Conservation (phyloP, 2,888 invertebrate species). For the Selenia dentaria region DNA sequence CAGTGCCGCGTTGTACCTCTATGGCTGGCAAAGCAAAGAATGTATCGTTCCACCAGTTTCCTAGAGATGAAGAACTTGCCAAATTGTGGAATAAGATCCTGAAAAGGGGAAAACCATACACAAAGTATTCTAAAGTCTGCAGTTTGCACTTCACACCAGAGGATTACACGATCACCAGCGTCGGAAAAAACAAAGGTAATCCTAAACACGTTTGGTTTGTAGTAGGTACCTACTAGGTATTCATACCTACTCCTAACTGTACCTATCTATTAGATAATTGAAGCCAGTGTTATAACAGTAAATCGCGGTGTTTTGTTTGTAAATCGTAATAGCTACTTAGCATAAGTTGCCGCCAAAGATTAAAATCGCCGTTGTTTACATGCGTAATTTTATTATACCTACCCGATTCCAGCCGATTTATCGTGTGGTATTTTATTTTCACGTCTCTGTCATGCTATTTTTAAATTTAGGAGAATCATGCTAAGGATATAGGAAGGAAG, state of each 20-base stretch:
- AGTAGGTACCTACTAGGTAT: conserved; percentile 20
- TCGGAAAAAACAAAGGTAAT: conserved; percentile 77
- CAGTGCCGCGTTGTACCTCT: conserved; percentile 79
- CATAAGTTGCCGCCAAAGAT: background rate
- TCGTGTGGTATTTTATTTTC: background rate
- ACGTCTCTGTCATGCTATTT: too few species aligned
- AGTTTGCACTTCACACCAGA: conserved; percentile 75
- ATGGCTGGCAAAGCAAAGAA: conserved; percentile 81
- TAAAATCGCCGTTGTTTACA: background rate
- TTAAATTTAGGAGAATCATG: too few species aligned
- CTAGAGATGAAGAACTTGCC: conserved; percentile 71
- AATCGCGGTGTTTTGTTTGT: conserved; percentile 9
- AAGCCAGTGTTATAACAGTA: background rate
- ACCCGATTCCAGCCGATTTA: too few species aligned
- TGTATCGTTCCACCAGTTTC: conserved; percentile 79
- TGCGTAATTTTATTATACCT: background rate
- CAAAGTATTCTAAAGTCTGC: conserved; percentile 81
- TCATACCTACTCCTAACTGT: conserved; percentile 17
- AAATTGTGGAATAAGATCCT: conserved; percentile 74
- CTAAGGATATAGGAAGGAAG: too few species aligned
- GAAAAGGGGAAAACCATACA: conserved; percentile 78
- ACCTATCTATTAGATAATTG: conserved; percentile 13
- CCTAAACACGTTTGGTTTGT: conserved; percentile 31
- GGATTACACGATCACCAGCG: conserved; percentile 74
- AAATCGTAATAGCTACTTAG: background rate